Base-by-base conservation (phyloP, 2,888 invertebrate genomes). In the Elgonia sp. region DNA sequence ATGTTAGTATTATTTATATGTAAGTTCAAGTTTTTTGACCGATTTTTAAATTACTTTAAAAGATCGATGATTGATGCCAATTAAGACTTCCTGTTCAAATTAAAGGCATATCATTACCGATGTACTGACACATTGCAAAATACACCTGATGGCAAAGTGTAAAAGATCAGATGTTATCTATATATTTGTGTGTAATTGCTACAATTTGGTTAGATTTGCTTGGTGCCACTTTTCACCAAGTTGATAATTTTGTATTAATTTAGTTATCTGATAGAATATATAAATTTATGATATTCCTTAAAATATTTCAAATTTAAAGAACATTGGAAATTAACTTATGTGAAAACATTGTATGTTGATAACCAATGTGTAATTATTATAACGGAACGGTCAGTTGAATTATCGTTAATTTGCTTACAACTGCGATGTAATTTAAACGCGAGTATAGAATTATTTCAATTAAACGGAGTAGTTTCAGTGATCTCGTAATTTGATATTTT, bases 391-490 rank as follows among this genome's bases (percentile, higher is more conserved):
- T 46, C 63, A 63, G 63, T 62, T 76, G 50, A 63, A 76, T 76
- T 76, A 76, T 76, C 62, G 62, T 76, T 76, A 62, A 76, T 63
- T 62, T 76, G 76, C 63, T 76, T 76, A 62, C 76, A 76, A 76
- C 76, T 76, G n/a, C n/a, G 57, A 50, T 76, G 63, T 50, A 76
- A 76, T 76, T 76, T 50, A 46, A 50, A 14, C 50, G 29, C 37
- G 37, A 46, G 60, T 75, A 14, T 75, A 46, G 75, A 76, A 76
- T 76, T 63, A 76, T 76, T 63, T 76, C 63, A 63, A 76, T 76
- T 76, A 76, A 76, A 76, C 63, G 18, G 12, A 29, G 42, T 20
- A 50, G 53, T 40, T 76, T 46, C 12, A 39, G 76, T 65, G 50
- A 65, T 65, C n/a, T 18, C 50, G 50, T 76, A 62, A 76, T 76